A percentile compares a stretch with the other conserved stretches of the same genome.
Evolutionary conservation across 2,113 vertebrate species (phyloP).

Genomic region (Arenaria interpres): DNA sequence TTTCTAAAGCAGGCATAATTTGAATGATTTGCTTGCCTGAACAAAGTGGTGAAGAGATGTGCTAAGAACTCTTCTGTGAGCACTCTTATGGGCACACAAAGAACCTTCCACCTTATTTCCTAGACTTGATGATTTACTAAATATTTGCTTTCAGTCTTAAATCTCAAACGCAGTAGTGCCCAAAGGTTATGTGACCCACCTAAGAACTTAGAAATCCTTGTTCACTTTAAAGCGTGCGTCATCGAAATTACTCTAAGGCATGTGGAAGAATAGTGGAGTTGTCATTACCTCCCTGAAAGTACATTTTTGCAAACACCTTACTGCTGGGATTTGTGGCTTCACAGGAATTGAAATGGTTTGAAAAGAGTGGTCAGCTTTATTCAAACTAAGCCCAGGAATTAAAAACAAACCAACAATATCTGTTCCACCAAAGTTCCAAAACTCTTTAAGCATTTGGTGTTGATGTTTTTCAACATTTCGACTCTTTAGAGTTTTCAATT

Average conservation of each 20-base stretch:
- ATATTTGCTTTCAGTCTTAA: background rate
- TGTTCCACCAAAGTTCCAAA: background rate
- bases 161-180: background rate
- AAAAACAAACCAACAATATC: background rate
- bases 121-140: background rate
- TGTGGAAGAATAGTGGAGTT: background rate
- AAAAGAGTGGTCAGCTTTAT: background rate
- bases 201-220: background rate
- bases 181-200: background rate
- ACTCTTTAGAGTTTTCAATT: background rate
- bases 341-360: background rate
- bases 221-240: background rate
- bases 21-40: background rate
- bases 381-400: background rate
- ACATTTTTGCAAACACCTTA: background rate
- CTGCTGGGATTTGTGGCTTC: background rate
- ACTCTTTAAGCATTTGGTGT: background rate
- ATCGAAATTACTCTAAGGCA: background rate
- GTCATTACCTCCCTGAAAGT: background rate
- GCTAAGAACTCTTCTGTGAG: background rate
- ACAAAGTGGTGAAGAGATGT: background rate
- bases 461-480: background rate
- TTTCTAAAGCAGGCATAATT: background rate
- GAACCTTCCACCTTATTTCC: background rate
- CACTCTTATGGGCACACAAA: rapidly evolving